Evolutionary conservation across 1,140 invertebrate genomes (phyloP), one percentile per base, ranked within the genome.

Genomic region (Listronotus oregonensis): DNA sequence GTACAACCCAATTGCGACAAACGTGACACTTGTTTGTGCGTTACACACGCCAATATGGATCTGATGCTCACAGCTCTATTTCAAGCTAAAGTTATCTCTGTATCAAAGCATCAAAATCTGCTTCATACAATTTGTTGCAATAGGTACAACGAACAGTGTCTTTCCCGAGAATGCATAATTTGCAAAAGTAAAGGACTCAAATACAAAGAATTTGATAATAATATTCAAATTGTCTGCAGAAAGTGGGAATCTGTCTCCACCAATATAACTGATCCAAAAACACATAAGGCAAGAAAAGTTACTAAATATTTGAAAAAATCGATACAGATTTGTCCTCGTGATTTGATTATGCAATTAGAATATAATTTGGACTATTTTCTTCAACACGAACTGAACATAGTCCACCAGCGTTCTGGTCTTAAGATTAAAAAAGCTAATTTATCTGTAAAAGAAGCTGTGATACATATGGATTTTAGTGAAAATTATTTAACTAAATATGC

Each of bases 401-500:
- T 34, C 5, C 32, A 34, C 32, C 32, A 34, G 32, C 9, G 32
- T 9, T 6, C 5, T 34, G 32, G 5, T 6, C 5, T 34, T 34
- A 34, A 34, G 9, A 5, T 6, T 6, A 5, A 6, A 9, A 34
- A 34, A 9, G 32, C 5, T 5, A 6, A 5, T 34, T 34, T 34
- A 34, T 34, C 32, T 34, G 32, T 6, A 34, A 34, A 34, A 5
- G 32, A 34, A 6, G 32, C 32, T 9, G 9, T 34, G 9, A 34
- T 34, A 34, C 9, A 71, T 1, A 65, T 77, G 9, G 63, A 73
- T 49, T 73, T 73, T 58, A 56, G 17, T n/a, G 74, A 77, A 67
- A 77, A 78, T 72, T 75, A 72, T 67, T 66, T 40, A 10, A 66
- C 70, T 10, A 74, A 76, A 66, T 77, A 75, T 40, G 34, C 40